Conservation (phyloP, 2,797 vertebrate genomes). For the Sphenodon punctatus region DNA sequence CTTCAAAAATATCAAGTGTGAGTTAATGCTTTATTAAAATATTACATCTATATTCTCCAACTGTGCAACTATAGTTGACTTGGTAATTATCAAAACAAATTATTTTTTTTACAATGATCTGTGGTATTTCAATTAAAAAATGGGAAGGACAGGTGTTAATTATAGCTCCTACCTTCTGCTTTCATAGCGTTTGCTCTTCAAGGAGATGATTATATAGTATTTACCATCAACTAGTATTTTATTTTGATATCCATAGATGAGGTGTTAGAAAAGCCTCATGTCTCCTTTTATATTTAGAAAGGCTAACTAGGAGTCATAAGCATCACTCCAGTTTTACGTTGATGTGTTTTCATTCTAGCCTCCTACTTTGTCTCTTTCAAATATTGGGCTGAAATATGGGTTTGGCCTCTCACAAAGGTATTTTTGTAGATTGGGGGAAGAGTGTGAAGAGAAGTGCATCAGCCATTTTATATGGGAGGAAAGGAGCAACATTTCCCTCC, state of each 20-base stretch:
- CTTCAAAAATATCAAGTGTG: not conserved
- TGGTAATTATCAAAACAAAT: not conserved
- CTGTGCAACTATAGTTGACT: too few relatives aligned
- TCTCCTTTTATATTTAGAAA: not conserved
- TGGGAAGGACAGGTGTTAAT: rapidly evolving
- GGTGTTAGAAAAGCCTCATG: not conserved
- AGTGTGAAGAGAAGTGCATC: not conserved
- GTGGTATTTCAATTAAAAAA: not conserved
- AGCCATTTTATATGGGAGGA: not conserved
- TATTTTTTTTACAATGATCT: not conserved
- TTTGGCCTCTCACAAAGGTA: not conserved
- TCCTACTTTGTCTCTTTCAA: too few relatives aligned
- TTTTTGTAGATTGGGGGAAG: not conserved
- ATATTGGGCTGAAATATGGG: too few relatives aligned
- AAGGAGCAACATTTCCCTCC: not conserved
- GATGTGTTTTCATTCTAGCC: too few relatives aligned
- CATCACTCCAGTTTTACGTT: too few relatives aligned
- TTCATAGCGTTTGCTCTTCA: not conserved
- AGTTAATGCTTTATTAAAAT: not conserved
- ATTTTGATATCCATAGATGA: rapidly evolving
- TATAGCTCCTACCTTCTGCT: not conserved
- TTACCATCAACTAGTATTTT: rapidly evolving
- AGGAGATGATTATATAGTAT: not conserved
- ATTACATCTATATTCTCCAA: not conserved
- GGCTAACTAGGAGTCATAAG: not conserved